These are phyloP conservation scores for Theodoxus fluviatilis DNA, from an alignment of 2,888 invertebrate genomes.

Conservation along the genomic window DNA sequence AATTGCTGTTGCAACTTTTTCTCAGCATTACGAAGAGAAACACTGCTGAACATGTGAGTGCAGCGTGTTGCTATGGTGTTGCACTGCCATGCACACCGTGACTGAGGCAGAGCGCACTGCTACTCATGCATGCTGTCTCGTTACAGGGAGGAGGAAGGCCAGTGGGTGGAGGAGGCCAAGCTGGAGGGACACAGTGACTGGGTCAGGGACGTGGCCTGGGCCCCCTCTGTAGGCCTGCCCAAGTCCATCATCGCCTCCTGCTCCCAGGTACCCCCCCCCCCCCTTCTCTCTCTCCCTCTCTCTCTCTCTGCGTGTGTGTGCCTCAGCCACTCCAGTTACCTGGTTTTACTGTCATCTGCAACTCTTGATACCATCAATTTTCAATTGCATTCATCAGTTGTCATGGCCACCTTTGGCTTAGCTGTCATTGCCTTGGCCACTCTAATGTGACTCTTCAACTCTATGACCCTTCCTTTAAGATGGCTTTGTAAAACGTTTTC, in stretches of 20 bases:
- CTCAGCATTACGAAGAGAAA: too few relatives aligned
- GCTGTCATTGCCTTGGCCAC: background rate
- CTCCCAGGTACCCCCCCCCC: background rate
- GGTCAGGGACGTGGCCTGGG: slow-evolving; percentile 99
- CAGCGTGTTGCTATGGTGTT: too few relatives aligned
- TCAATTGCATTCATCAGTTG: too few relatives aligned
- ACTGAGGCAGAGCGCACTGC: too few relatives aligned
- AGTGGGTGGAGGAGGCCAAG: slow-evolving; percentile 92
- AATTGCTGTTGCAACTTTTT: too few relatives aligned
- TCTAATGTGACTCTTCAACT: background rate
- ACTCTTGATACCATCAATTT: too few relatives aligned
- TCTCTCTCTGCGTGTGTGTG: background rate
- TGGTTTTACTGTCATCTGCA: background rate
- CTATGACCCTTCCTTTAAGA: background rate
- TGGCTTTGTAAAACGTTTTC: too few relatives aligned
- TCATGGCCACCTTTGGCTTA: background rate
- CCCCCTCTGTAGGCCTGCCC: slow-evolving; percentile 61
- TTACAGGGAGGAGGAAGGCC: slow-evolving; percentile 75
- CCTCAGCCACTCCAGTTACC: background rate
- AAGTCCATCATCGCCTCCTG: background rate
- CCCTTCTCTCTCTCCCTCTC: background rate
- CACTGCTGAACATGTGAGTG: too few relatives aligned
- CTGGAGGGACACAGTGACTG: slow-evolving; percentile 97
- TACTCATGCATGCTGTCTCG: background rate
- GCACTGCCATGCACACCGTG: too few relatives aligned